These are phyloP conservation scores for Drosophila parvula DNA, from an alignment of 1,140 invertebrate genomes.

Conservation along the genomic window DNA sequence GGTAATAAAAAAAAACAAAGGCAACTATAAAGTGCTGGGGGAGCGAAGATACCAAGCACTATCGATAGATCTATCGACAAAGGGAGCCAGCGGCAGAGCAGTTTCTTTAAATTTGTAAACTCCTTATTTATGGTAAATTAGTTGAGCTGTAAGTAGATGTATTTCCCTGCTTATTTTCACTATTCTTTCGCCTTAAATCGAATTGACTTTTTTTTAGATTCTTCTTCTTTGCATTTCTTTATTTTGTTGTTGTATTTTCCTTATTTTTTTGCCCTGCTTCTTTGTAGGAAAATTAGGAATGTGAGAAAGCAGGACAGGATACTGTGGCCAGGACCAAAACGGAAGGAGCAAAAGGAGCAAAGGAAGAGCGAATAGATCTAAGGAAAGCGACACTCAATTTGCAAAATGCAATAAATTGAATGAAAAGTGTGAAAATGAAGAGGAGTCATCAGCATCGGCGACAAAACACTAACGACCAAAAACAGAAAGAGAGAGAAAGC, in stretches of 20 bases:
- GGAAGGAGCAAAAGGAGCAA: not conserved
- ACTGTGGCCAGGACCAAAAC: conserved; percentile 5
- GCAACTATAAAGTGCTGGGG: not conserved
- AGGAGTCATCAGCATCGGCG: conserved; percentile 67
- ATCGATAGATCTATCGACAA: not conserved
- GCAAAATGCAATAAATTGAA: conserved; percentile 81
- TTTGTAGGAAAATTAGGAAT: conserved; percentile 34
- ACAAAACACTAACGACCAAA: conserved; percentile 49
- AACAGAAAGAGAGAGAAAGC: not conserved
- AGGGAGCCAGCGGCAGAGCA: not conserved
- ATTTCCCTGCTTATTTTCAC: not conserved
- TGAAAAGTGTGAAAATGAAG: conserved; percentile 82
- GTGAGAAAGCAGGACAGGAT: conserved; percentile 17
- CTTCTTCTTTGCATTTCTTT: conserved; percentile 19
- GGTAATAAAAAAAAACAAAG: not conserved
- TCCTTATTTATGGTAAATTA: not conserved
- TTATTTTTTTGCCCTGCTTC: not conserved
- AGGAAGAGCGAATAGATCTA: conserved; percentile 48
- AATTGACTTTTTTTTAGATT: conserved; percentile 29
- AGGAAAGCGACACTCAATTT: conserved; percentile 78
- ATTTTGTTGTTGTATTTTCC: not conserved
- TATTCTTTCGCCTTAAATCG: conserved; percentile 7
- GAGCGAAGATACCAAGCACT: no score
- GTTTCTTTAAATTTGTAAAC: no score
- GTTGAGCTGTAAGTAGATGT: not conserved